A percentile compares a stretch with the other conserved stretches of the same genome.
These are phyloP conservation scores for Drosophila paulistorum DNA, from an alignment of 1,140 invertebrate genomes.

Conservation along the genomic window DNA sequence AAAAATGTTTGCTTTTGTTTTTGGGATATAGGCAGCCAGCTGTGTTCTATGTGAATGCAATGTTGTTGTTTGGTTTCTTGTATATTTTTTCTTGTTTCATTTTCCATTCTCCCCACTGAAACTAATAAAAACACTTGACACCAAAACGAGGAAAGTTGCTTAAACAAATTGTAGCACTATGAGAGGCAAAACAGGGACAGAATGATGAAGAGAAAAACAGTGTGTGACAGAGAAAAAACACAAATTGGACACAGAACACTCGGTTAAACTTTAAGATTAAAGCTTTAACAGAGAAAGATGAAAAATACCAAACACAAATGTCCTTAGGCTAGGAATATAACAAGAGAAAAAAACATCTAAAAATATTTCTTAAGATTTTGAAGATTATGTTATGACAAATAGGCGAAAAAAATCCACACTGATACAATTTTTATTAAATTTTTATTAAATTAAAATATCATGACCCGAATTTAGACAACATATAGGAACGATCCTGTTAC, in stretches of 20 bases:
- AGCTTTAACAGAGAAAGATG: not conserved
- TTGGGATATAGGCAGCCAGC: conserved; percentile 12
- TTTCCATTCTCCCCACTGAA: conserved; percentile 25
- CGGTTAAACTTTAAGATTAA: not conserved
- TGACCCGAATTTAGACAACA: not conserved
- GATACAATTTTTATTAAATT: not conserved
- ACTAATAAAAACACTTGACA: conserved; percentile 73
- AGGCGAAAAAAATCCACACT: too few relatives aligned
- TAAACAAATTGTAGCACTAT: conserved; percentile 46
- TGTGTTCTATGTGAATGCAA: conserved; percentile 22
- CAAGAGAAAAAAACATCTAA: not conserved
- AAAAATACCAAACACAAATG: not conserved
- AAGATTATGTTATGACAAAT: not conserved
- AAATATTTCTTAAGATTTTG: not conserved
- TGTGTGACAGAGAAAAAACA: conserved; percentile 1
- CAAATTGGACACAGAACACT: not conserved
- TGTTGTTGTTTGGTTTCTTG: conserved; percentile 28
- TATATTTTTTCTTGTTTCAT: not conserved
- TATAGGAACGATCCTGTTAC: not conserved
- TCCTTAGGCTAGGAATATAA: conserved; percentile 8
- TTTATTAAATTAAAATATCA: not conserved
- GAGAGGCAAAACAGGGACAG: conserved; percentile 1
- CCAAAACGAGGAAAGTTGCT: conserved; percentile 62
- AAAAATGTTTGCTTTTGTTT: conserved; percentile 44
- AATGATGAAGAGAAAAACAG: not conserved